Evolutionary conservation across 2,888 invertebrate genomes (phyloP), one percentile per base, ranked within the genome.

Genomic region (Emmelina monodactyla): DNA sequence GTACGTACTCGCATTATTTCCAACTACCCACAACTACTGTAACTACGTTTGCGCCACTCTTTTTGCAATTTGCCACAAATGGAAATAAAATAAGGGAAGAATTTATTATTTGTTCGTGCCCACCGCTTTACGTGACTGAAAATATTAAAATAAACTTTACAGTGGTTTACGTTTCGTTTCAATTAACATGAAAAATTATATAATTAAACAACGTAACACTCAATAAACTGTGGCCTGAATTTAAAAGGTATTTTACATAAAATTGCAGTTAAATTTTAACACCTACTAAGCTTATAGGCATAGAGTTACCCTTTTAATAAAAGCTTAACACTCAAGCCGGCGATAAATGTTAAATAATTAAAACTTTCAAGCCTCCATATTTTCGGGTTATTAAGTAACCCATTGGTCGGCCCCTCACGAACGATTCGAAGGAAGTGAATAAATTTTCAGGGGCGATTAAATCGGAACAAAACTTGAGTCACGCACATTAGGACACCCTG

Each of bases 301-400:
- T 25, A n/a, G n/a, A 4, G 3, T 25, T n/a, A 10, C 25, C 5
- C 25, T 11, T 11, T 25, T 25, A 7, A 25, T 25, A 25, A 43
- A 49, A 47, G 45, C 44, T 49, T 46, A 47, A 53, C 52, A 50
- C 53, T 49, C 45, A 49, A 53, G 25, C 41, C 46, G 41, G 49
- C 54, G 52, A 57, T 64, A 62, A 68, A 55, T 51, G 54, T 34
- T 45, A 32, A 39, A 58, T 59, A 62, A 62, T 67, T 64, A 67
- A 63, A 68, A 65, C 53, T 69, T 68, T 61, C 51, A 45, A 55
- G 54, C 53, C 49, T 49, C 58, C 52, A 59, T 62, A 67, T 65
- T 64, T 62, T 62, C 54, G 62, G 57, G 62, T 64, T 67, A 67
- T 69, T 67, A 64, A 62, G 45, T 56, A 55, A 50, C 45, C 50